Base-by-base conservation (phyloP, 2,797 vertebrate genomes). In the Borostomias antarcticus region DNA sequence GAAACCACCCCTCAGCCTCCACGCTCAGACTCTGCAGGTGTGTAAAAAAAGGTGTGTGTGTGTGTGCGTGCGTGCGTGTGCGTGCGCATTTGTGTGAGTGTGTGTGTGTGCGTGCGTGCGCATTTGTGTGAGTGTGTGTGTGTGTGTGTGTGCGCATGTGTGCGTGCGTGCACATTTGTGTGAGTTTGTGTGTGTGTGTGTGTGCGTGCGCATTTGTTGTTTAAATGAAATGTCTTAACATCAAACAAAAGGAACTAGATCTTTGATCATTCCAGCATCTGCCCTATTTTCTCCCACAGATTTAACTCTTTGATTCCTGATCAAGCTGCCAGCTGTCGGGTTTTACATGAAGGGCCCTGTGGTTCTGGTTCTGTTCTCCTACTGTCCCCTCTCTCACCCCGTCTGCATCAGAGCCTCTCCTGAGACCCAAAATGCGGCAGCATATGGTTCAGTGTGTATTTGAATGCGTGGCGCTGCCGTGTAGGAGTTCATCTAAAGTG, bases 1-100 rank as follows among this genome's bases (percentile, higher is more conserved):
- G 86, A 89, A 79, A 85, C 83, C 61, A 47, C 76, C 90, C 91
- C 89, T 80, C 89, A 88, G 86, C 91, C 89, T 86, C 86, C 88
- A 92, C 89, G 89, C 93, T 92, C 91, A 84, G 93, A 95, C 87
- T n/a, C n/a, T n/a, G 89, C 93, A 93, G 92, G 92, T 91, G n/a
- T n/a, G n/a, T n/a, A n/a, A 43, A 80, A 68, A 78, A 82, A 73
- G 79, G 79, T 30, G 21, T 23, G 4, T 28, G 23, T 35, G 56
- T 37, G 35, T 63, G 25, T 35, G 19, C 3, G n/a, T 28, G 33
- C 9, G 25, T 47, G 59, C 19, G 25, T 61, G 25, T 5, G 25
- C 29, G 60, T 30, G 23, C n/a, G 40, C 2, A 15, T 62, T 8
- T 4, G 29, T 50, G n/a, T 50, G 53, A n/a, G 48, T n/a, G 13